Evolutionary conservation across 2,888 invertebrate species (phyloP).

Genomic region (Bellardia pandia): DNA sequence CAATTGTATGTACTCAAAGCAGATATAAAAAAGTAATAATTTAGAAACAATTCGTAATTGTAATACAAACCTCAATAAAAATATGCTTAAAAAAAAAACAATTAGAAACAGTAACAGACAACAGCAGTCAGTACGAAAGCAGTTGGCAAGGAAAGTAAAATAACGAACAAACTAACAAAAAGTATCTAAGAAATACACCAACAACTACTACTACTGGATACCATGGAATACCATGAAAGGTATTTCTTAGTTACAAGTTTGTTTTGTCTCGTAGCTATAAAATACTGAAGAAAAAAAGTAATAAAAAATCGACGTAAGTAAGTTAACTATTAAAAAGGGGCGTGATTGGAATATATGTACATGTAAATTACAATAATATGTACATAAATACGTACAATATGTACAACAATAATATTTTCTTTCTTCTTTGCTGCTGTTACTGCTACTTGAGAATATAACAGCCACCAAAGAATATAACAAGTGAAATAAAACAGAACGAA

Average conservation of each 20-base stretch:
- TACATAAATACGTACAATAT: too few relatives aligned
- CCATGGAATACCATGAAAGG: neutral
- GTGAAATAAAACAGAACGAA: neutral
- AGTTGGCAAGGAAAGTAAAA: constrained; percentile 9
- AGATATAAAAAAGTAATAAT: constrained; percentile 7
- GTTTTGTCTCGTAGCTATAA: neutral
- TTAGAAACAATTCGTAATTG: constrained; percentile 45
- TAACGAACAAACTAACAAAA: neutral
- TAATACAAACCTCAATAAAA: constrained; percentile 56
- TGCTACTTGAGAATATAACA: constrained; percentile 25
- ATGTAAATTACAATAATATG: neutral
- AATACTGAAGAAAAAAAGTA: constrained; percentile 1
- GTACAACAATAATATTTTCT: constrained; percentile 15
- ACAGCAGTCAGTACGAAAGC: neutral
- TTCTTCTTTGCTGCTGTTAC: constrained; percentile 1
- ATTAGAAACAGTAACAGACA: neutral
- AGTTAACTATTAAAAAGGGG: constrained; percentile 44
- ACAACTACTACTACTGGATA: neutral
- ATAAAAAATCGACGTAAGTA: constrained; percentile 12
- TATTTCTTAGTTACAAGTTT: neutral
- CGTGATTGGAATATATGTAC: constrained; percentile 60
- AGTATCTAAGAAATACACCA: neutral
- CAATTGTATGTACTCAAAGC: neutral
- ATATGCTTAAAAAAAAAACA: neutral
- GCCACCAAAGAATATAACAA: neutral